Conservation (phyloP, 1,140 invertebrate species). For the Bombus polaris region DNA sequence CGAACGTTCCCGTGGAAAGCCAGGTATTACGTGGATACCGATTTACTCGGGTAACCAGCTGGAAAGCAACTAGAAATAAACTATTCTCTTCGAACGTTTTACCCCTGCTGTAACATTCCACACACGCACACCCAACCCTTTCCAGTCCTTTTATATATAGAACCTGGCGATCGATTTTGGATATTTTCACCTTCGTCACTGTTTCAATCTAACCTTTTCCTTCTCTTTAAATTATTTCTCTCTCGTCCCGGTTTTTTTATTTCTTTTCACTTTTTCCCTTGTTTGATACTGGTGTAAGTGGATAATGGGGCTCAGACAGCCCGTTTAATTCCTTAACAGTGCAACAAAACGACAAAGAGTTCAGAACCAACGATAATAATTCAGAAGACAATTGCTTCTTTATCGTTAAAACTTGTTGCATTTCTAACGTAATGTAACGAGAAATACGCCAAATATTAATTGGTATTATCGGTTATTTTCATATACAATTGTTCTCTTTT, state of each 20-base stretch:
- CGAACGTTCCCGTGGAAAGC: slow-evolving; percentile 70
- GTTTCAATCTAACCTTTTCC: background rate
- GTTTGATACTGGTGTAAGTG: slow-evolving; percentile 21
- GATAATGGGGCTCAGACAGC: no score
- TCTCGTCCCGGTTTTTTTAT: background rate
- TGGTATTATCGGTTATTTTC: no score
- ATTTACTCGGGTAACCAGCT: slow-evolving; percentile 63
- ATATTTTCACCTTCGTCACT: background rate
- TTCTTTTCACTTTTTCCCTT: slow-evolving; percentile 6
- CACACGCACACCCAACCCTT: background rate
- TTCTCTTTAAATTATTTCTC: background rate
- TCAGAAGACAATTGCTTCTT: no score
- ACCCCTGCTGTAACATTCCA: background rate
- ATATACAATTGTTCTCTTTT: no score
- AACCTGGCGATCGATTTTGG: background rate
- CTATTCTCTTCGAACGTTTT: slow-evolving; percentile 28
- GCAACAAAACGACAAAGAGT: no score
- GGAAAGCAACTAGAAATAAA: slow-evolving; percentile 59
- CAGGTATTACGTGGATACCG: slow-evolving; percentile 62
- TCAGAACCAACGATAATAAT: no score
- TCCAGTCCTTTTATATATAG: background rate
- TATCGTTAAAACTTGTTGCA: no score
- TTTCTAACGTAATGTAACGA: no score
- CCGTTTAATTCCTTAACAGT: no score
- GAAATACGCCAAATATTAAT: no score